These are phyloP conservation scores for Antidorcas marsupialis DNA, from an alignment of 2,113 vertebrate genomes.

Conservation along the genomic window DNA sequence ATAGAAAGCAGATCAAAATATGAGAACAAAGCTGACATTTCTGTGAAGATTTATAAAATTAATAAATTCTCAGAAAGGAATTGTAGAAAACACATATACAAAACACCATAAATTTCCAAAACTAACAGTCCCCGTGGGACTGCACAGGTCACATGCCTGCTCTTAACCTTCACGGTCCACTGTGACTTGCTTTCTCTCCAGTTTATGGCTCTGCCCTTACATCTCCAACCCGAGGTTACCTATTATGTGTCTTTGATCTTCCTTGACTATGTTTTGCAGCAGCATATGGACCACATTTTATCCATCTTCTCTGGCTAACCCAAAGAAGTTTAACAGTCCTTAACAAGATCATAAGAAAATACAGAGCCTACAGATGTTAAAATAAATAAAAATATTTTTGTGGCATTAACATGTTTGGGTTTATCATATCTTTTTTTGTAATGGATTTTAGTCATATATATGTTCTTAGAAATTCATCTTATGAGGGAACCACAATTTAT, in stretches of 20 bases:
- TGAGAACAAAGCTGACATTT: background rate
- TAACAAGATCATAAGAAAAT: background rate
- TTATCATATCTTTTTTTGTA: background rate
- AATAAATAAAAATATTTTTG: background rate
- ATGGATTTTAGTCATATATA: background rate
- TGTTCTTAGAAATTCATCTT: background rate
- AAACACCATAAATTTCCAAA: background rate
- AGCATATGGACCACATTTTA: background rate
- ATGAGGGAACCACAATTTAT: background rate
- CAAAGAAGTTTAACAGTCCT: background rate
- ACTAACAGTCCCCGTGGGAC: background rate
- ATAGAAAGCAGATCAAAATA: background rate
- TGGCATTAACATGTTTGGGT: background rate
- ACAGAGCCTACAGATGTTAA: background rate
- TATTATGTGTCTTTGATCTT: background rate
- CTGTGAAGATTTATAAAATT: background rate
- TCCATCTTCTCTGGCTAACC: background rate
- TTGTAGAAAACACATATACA: background rate
- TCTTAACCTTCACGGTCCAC: background rate
- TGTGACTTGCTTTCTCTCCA: background rate
- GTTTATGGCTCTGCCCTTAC: background rate
- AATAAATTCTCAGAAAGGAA: background rate
- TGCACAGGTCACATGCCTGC: too few relatives aligned
- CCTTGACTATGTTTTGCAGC: background rate
- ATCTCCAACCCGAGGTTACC: background rate